phyloP scores from a whole-genome alignment of 2,113 vertebrate species.

The Cervus canadensis region DNA sequence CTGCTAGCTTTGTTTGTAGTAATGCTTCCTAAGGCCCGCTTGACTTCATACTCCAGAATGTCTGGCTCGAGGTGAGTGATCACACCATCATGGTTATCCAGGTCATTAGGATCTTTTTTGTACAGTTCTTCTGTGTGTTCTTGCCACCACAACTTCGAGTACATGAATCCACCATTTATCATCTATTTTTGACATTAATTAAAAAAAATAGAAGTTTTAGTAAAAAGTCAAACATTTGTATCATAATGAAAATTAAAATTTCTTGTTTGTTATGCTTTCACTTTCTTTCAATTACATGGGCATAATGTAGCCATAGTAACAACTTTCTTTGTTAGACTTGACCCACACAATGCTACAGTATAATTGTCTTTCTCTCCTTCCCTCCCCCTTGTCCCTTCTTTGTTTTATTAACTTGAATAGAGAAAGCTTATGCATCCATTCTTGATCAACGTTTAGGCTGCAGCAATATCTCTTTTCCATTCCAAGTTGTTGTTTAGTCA shows the following conservation, averaged over 20 bases:
- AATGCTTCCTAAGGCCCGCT: background rate
- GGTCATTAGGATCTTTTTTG: background rate
- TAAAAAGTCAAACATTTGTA: background rate
- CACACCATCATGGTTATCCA: background rate
- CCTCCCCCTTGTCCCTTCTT: background rate
- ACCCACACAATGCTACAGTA: background rate
- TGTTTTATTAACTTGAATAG: background rate
- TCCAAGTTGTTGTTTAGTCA: background rate
- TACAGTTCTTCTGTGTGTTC: background rate
- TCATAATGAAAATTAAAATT: background rate
- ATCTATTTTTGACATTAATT: background rate
- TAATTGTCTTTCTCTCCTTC: background rate
- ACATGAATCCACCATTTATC: background rate
- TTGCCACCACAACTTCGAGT: background rate
- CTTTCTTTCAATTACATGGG: background rate
- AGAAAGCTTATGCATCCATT: background rate
- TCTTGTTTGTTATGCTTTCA: background rate
- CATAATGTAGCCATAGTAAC: background rate
- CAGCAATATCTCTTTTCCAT: background rate
- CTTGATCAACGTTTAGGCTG: background rate
- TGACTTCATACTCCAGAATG: background rate
- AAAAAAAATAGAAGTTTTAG: background rate
- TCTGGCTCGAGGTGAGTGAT: background rate
- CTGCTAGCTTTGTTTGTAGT: background rate
- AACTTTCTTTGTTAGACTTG: background rate